A percentile compares a stretch with the other conserved stretches of the same genome.
These are phyloP conservation scores for Synergus umbraculus DNA, from an alignment of 2,888 invertebrate species.

Conservation along the genomic window DNA sequence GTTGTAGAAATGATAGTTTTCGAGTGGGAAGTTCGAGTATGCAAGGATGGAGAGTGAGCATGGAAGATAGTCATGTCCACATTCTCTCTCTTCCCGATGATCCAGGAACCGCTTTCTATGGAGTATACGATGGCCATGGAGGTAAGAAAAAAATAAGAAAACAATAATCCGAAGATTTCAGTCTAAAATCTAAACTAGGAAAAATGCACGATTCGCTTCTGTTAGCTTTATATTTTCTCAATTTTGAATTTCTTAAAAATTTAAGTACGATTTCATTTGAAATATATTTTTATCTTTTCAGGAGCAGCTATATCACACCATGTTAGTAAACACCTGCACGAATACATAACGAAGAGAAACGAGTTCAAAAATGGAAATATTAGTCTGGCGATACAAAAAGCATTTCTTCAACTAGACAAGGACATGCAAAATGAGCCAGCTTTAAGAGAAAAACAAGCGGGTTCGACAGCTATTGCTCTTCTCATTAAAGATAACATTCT, in stretches of 20 bases:
- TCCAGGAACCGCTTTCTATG: conserved; percentile 95
- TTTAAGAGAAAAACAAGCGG: conserved; percentile 94
- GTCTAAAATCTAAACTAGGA: too few species aligned
- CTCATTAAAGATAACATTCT: conserved; percentile 90
- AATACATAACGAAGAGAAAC: conserved; percentile 89
- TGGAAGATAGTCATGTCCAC: conserved; percentile 99
- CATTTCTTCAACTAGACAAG: conserved; percentile 94
- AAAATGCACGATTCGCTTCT: too few species aligned
- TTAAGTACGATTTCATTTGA: not conserved
- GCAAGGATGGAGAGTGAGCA: conserved; percentile 99
- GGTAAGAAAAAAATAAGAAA: conserved; percentile 78
- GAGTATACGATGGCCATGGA: conserved; percentile 97
- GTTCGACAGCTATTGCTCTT: conserved; percentile 94
- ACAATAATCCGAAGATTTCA: not conserved
- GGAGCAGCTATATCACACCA: conserved; percentile 95
- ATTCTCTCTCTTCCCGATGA: conserved; percentile 95
- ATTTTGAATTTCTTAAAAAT: too few species aligned
- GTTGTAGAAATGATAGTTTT: conserved; percentile 85
- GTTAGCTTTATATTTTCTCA: too few species aligned
- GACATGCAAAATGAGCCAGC: conserved; percentile 94
- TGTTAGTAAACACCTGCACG: conserved; percentile 96
- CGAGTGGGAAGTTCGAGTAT: conserved; percentile 97
- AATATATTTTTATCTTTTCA: conserved; percentile 65
- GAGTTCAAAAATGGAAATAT: conserved; percentile 92
- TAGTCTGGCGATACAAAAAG: conserved; percentile 90